A percentile compares a stretch with the other conserved stretches of the same genome.
Conservation (phyloP, 2,113 vertebrate species). For the Percina caprodes region DNA sequence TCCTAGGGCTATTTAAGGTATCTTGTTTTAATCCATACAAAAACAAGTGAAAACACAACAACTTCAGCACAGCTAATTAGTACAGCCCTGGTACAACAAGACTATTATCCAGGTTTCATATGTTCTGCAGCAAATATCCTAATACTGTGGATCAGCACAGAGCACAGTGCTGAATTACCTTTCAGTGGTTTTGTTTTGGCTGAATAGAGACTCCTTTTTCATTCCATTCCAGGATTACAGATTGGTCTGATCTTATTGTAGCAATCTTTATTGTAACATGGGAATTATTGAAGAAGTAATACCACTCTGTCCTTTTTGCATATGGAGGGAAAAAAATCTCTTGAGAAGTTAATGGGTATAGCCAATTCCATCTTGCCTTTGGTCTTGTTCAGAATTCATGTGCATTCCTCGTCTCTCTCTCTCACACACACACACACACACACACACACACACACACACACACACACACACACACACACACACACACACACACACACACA, state of each 20-base stretch:
- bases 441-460: conserved; percentile 50
- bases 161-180: conserved; percentile 41
- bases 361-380: conserved; percentile 70
- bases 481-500: conserved; percentile 51
- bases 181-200: conserved; percentile 51
- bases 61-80: conserved; percentile 33
- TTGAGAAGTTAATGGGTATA: conserved; percentile 68
- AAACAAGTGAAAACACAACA: conserved; percentile 12
- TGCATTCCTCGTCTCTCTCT: conserved; percentile 56
- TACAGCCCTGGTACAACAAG: background rate
- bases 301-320: conserved; percentile 62
- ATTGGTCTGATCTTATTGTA: conserved; percentile 65
- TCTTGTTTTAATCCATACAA: background rate
- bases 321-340: conserved; percentile 47
- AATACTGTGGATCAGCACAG: conserved; percentile 28
- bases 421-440: conserved; percentile 50
- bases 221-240: conserved; percentile 62
- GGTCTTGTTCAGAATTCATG: conserved; percentile 70
- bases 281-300: conserved; percentile 66
- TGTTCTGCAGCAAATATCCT: conserved; percentile 28
- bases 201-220: conserved; percentile 54
- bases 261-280: conserved; percentile 63
- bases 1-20: background rate
- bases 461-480: conserved; percentile 55
- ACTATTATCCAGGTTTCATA: conserved; percentile 12